phyloP scores from a whole-genome alignment of 2,888 invertebrate genomes.

The Hypena proboscidalis region DNA sequence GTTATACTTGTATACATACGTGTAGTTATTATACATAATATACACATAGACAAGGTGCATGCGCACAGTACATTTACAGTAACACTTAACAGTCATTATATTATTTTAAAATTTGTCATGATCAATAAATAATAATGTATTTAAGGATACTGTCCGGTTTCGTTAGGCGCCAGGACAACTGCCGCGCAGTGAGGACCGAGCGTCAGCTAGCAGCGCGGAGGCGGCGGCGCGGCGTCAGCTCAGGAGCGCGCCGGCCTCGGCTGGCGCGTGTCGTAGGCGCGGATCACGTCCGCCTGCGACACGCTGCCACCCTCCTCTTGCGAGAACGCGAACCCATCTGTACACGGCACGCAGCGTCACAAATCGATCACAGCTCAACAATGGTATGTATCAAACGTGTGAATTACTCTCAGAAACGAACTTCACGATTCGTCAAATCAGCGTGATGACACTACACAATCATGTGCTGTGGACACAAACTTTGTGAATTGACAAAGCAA shows the following conservation, averaged over 20 bases:
- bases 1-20: conserved; percentile 40
- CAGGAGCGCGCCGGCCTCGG: conserved; percentile 92
- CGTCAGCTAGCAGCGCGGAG: conserved; percentile 6
- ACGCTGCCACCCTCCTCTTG: conserved; percentile 99
- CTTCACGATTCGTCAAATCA: conserved; percentile 24
- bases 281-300: conserved; percentile 96
- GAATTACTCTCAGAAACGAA: conserved; percentile 29
- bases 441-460: conserved; percentile 35
- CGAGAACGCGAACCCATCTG: conserved; percentile 99
- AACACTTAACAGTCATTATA: conserved; percentile 34
- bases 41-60: conserved; percentile 33
- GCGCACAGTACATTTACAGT: conserved; percentile 29
- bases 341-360: conserved; percentile 26
- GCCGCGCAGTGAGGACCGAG: conserved; percentile 10
- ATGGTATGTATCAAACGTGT: conserved; percentile 25
- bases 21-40: conserved; percentile 33
- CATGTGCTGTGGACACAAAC: conserved; percentile 32
- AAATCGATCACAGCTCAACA: neutral
- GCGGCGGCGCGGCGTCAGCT: conserved; percentile 51
- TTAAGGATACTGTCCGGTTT: conserved; percentile 24
- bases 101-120: conserved; percentile 44
- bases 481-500: conserved; percentile 33
- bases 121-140: conserved; percentile 21
- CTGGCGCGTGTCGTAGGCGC: conserved; percentile 97
- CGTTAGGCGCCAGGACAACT: too few relatives aligned